These are phyloP conservation scores for Lanius collurio DNA, from an alignment of 2,113 vertebrate species.

Conservation along the genomic window DNA sequence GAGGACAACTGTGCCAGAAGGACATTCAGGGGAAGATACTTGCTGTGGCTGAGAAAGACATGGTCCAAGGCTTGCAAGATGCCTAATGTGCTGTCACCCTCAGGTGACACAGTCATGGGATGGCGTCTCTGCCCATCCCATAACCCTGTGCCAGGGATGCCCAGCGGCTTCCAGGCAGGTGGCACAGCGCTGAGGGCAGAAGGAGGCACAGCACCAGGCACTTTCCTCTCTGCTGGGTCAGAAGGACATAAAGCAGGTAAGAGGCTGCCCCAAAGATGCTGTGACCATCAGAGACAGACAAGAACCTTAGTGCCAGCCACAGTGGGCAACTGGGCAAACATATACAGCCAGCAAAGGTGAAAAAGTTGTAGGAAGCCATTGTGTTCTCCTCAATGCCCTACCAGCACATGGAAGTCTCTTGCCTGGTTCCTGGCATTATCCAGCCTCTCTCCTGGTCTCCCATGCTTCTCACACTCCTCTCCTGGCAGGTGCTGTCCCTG, in stretches of 20 bases:
- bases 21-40: neutral
- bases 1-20: neutral
- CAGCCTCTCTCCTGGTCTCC: neutral
- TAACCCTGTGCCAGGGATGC: neutral
- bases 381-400: neutral
- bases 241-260: neutral
- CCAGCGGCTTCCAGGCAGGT: neutral
- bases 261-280: neutral
- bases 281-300: neutral
- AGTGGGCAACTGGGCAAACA: neutral
- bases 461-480: neutral
- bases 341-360: neutral
- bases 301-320: neutral
- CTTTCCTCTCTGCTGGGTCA: neutral
- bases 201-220: neutral
- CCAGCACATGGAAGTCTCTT: neutral
- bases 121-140: neutral
- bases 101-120: fast-evolving
- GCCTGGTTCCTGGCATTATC: neutral
- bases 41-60: neutral
- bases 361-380: neutral
- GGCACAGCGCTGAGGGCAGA: neutral
- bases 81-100: neutral
- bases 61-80: neutral
- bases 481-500: conserved; percentile 88